These are phyloP conservation scores for Galerucella nymphaeae DNA, from an alignment of 2,888 invertebrate genomes.

Conservation along the genomic window DNA sequence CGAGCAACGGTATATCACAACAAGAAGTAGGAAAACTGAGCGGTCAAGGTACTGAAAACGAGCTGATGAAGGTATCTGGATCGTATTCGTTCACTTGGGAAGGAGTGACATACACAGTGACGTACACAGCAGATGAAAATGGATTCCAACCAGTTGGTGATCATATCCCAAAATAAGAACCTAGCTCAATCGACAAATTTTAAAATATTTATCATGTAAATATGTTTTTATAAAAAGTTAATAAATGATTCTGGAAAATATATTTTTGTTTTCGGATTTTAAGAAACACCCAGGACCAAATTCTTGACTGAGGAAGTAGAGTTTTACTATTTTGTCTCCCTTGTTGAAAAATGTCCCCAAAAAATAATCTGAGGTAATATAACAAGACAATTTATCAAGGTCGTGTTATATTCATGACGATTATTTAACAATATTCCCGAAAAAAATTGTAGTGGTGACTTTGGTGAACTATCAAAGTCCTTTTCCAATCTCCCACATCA, in stretches of 20 bases:
- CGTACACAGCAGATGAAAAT: slow-evolving; percentile 72
- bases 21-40: slow-evolving; percentile 71
- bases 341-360: too few species aligned
- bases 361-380: too few species aligned
- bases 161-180: slow-evolving; percentile 60
- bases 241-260: slow-evolving; percentile 19
- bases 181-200: slow-evolving; percentile 27
- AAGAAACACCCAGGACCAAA: too few species aligned
- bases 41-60: slow-evolving; percentile 73
- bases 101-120: slow-evolving; percentile 73
- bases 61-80: slow-evolving; percentile 73
- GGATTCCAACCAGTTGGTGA: slow-evolving; percentile 69
- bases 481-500: too few species aligned
- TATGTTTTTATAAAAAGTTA: slow-evolving; percentile 35
- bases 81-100: slow-evolving; percentile 72
- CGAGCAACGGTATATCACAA: slow-evolving; percentile 74
- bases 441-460: too few species aligned
- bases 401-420: too few species aligned
- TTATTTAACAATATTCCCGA: too few species aligned
- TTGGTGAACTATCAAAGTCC: too few species aligned
- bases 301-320: too few species aligned
- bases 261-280: not conserved
- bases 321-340: too few species aligned
- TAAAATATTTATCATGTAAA: slow-evolving; percentile 42
- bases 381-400: too few species aligned